phyloP scores from a whole-genome alignment of 1,140 invertebrate species.

The Homarus americanus region DNA sequence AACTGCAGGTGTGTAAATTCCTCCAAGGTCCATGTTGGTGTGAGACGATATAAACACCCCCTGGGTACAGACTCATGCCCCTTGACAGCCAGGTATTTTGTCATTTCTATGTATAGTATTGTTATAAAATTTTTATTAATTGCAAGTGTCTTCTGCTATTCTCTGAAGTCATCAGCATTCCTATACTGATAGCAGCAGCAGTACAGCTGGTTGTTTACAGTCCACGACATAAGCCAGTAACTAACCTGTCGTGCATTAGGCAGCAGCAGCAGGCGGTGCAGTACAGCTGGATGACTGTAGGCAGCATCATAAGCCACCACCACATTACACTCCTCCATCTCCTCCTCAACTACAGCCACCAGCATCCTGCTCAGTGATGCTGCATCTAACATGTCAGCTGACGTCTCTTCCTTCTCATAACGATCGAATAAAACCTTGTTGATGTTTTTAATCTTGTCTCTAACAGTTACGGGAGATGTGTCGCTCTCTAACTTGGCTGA shows the following conservation, averaged over 20 bases:
- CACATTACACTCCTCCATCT: background rate
- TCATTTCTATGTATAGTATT: too few relatives aligned
- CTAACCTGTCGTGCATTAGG: background rate
- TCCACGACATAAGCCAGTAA: background rate
- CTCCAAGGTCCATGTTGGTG: too few relatives aligned
- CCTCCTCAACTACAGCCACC: background rate
- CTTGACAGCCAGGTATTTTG: too few relatives aligned
- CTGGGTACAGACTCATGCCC: too few relatives aligned
- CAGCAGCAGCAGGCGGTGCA: background rate
- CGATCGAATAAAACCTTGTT: background rate
- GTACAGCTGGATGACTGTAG: background rate
- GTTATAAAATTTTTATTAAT: too few relatives aligned
- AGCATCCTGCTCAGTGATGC: background rate
- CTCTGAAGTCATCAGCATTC: too few relatives aligned
- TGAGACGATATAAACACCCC: too few relatives aligned
- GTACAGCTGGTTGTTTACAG: too few relatives aligned
- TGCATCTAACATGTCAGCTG: background rate
- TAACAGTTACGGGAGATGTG: background rate
- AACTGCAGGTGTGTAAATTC: too few relatives aligned
- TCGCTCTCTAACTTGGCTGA: background rate
- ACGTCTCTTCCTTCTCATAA: background rate
- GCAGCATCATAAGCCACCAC: background rate
- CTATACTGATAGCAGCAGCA: too few relatives aligned
- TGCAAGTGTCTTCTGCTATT: too few relatives aligned
- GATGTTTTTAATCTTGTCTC: background rate